Conservation (phyloP, 2,888 invertebrate genomes). For the Bembecia ichneumoniformis region DNA sequence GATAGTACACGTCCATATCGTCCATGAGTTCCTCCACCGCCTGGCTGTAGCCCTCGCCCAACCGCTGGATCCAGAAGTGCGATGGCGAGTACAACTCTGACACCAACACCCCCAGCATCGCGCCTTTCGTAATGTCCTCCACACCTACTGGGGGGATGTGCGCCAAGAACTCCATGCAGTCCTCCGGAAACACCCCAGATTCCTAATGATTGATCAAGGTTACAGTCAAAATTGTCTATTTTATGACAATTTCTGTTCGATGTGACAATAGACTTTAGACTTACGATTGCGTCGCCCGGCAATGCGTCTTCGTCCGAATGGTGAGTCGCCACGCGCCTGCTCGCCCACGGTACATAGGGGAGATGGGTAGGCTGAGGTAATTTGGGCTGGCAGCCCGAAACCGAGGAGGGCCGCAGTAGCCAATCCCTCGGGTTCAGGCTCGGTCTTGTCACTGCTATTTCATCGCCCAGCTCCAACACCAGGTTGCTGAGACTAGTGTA, state of each 20-base stretch:
- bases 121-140: constrained; percentile 23
- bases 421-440: constrained; percentile 7
- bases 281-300: constrained; percentile 38
- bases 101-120: constrained; percentile 50
- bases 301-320: constrained; percentile 39
- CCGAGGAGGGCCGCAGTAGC: constrained; percentile 8
- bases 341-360: constrained; percentile 7
- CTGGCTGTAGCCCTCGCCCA: constrained; percentile 31
- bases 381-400: constrained; percentile 13
- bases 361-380: constrained; percentile 10
- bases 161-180: constrained; percentile 53
- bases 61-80: constrained; percentile 70
- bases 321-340: constrained; percentile 2
- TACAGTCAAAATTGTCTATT: too few relatives aligned
- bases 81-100: constrained; percentile 72
- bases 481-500: constrained; percentile 40
- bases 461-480: constrained; percentile 26
- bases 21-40: constrained; percentile 65
- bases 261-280: too few relatives aligned
- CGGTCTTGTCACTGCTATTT: constrained; percentile 18
- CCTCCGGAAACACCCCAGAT: constrained; percentile 52
- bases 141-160: constrained; percentile 28
- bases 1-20: constrained; percentile 57
- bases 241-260: too few relatives aligned
- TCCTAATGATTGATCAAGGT: too few relatives aligned